Conservation (phyloP, 2,888 invertebrate genomes). For the Drosophila paucipuncta region DNA sequence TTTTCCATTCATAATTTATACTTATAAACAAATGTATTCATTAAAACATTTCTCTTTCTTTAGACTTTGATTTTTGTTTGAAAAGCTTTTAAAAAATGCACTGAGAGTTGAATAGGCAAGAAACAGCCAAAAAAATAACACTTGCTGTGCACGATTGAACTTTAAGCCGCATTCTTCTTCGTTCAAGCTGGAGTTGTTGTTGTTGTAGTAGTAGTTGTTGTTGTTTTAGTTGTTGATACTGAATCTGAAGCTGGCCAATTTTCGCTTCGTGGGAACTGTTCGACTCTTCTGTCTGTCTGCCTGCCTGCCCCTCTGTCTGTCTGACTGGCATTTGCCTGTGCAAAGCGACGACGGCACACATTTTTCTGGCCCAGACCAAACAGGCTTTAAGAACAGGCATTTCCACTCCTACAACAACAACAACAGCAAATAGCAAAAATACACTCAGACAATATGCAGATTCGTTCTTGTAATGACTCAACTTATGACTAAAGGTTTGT, state of each 20-base stretch:
- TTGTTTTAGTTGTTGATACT: background rate
- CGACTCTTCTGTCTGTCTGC: slow-evolving; percentile 41
- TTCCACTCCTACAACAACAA: slow-evolving; percentile 84
- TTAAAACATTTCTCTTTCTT: slow-evolving; percentile 64
- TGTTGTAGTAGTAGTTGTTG: background rate
- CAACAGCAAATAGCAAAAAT: slow-evolving; percentile 4
- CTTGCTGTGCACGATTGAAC: slow-evolving; percentile 76
- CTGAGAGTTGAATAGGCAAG: slow-evolving; percentile 7
- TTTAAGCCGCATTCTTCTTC: slow-evolving; percentile 79
- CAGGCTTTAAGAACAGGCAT: slow-evolving; percentile 83
- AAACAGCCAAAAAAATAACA: slow-evolving; percentile 53
- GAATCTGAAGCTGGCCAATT: slow-evolving; percentile 65
- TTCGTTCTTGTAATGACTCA: background rate
- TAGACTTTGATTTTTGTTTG: slow-evolving; percentile 7
- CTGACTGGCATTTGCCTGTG: slow-evolving; percentile 63
- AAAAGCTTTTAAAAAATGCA: slow-evolving; percentile 12
- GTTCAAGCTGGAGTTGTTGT: slow-evolving; percentile 24
- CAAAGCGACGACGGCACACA: slow-evolving; percentile 59
- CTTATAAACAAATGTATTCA: slow-evolving; percentile 62
- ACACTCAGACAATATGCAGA: slow-evolving; percentile 3
- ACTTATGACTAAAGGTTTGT: background rate
- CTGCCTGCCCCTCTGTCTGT: background rate
- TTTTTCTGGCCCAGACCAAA: slow-evolving; percentile 58
- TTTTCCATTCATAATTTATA: slow-evolving; percentile 20
- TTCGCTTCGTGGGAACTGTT: slow-evolving; percentile 72